Base-by-base conservation (phyloP, 1,140 invertebrate species). In the Charaxes varanes region DNA sequence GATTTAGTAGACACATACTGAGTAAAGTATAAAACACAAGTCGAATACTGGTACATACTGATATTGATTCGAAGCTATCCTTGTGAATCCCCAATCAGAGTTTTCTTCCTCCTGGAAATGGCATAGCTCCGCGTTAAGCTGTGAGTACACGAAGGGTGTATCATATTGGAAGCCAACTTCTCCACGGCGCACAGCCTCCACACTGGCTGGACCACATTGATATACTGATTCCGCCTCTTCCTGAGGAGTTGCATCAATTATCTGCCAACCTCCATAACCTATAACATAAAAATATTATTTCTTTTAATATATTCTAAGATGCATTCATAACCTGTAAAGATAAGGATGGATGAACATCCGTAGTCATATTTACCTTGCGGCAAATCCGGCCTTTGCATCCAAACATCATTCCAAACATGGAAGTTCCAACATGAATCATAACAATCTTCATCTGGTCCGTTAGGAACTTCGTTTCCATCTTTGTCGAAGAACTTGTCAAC, bases 331-430 rank as follows among this genome's bases (percentile, higher is more conserved):
- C n/a, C n/a, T n/a, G n/a, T n/a, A n/a, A n/a, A n/a, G n/a, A n/a
- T n/a, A n/a, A n/a, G n/a, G n/a, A n/a, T n/a, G n/a, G n/a, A n/a
- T n/a, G n/a, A n/a, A n/a, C n/a, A n/a, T n/a, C n/a, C n/a, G n/a
- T n/a, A n/a, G n/a, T n/a, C n/a, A n/a, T n/a, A n/a, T n/a, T n/a
- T 36, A 85, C 83, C 84, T 74, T 85, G 77, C 6, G 92, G 91
- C 12, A 94, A 77, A 70, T 94, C 93, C 4, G 90, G 89, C 37
- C 93, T 68, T 17, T 87, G 84, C 88, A 94, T 92, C 93, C 92
- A 94, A 28, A 92, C 91, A 43, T 94, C 93, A 62, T 93, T 93
- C 93, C 93, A 94, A 0, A 92, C 91, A 66, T 94, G 93, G 85
- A 93, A 95, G 77, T 94, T 94, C 93, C 90, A 90, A 53, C 87